Evolutionary conservation across 2,113 vertebrate genomes (phyloP), one percentile per base, ranked within the genome.

Genomic region (Rostratula benghalensis): DNA sequence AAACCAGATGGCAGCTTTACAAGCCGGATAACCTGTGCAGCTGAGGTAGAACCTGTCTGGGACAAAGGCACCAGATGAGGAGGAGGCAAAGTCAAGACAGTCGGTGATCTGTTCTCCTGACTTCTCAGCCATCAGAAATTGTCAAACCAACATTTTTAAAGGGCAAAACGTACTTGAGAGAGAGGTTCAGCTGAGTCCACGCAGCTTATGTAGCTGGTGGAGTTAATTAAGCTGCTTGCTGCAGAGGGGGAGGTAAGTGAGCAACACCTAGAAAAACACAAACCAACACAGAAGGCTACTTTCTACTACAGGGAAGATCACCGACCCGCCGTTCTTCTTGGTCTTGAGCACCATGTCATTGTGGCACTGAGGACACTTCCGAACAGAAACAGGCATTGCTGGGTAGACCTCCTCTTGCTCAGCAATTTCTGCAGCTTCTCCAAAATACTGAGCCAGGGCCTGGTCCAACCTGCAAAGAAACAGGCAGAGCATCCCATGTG

Each of bases 271-370:
- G 28, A 51, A 25, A 41, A 48, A 35, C 51, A 76, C 21, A 89
- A 63, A 67, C 11, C 54, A 50, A 18, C 43, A 27, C 12, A 61
- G 57, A 23, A 65, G 21, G 46, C 57, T 53, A 41, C 7, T 21
- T 33, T 13, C 45, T 64, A 39, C 48, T 53, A 30, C 14, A 39
- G 25, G 33, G 35, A 80, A 89, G 70, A 30, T 37, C 45, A 97
- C 98, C 96, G 77, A 99, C 99, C 98, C 95, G 63, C 99, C 98
- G 0, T 97, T 99, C 97, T 98, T 99, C 97, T 95, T 99, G 94
- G 97, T 98, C 97, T 98, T 99, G 90, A 99, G 98, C 53, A 99
- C 98, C 99, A 99, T 99, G 98, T 99, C 99, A 3, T 86, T 98
- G 92, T 97, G 97, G 97, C 99, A 99, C 89, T 98, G 98, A 0